These are phyloP conservation scores for Matsumurasca onukii DNA, from an alignment of 1,140 invertebrate genomes.

Conservation along the genomic window DNA sequence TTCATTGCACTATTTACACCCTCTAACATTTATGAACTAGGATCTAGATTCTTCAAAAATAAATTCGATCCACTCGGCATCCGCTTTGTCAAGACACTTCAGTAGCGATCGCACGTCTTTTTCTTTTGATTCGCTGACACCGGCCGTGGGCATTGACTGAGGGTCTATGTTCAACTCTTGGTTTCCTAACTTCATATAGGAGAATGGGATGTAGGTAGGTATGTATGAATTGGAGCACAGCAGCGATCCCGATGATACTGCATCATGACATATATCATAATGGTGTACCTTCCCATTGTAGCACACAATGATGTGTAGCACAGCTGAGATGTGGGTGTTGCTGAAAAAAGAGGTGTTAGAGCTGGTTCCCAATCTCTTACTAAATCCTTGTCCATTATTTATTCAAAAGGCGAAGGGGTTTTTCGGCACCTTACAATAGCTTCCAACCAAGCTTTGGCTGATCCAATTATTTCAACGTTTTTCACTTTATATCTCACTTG, in stretches of 20 bases:
- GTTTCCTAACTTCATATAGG: neutral
- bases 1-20: neutral
- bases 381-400: constrained; percentile 29
- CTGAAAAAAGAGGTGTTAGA: constrained; percentile 24
- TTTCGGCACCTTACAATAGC: constrained; percentile 25
- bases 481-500: constrained; percentile 34
- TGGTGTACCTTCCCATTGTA: constrained; percentile 1
- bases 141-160: neutral
- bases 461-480: constrained; percentile 31
- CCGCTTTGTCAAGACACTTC: neutral
- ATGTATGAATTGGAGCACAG: constrained; percentile 6
- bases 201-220: constrained; percentile 14
- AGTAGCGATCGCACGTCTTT: neutral
- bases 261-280: constrained; percentile 14
- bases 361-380: constrained; percentile 28
- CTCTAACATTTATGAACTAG: neutral
- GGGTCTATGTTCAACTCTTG: neutral
- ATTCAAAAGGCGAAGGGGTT: constrained; percentile 31
- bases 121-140: constrained; percentile 3
- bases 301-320: no score
- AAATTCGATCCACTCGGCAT: constrained; percentile 10
- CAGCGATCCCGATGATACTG: constrained; percentile 10
- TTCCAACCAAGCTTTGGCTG: constrained; percentile 31
- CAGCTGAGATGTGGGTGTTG: neutral
- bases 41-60: neutral